Percentiles rank a stretch among this genome's conserved stretches.
Evolutionary conservation across 2,113 vertebrate genomes (phyloP).

Genomic region (Barbus barbus): DNA sequence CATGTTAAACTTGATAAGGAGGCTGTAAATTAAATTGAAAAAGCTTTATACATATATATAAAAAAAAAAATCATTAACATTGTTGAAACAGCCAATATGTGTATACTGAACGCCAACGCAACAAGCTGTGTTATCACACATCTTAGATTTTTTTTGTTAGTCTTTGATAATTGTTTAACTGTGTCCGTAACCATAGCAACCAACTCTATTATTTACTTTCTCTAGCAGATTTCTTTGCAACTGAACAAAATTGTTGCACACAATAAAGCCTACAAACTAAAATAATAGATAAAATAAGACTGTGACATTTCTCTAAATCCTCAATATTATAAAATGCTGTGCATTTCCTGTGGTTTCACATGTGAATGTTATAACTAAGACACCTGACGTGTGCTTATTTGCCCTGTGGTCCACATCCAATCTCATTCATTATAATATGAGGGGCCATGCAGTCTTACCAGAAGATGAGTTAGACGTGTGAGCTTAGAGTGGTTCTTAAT

Average conservation of each 20-base stretch:
- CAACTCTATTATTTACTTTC: background rate
- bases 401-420: background rate
- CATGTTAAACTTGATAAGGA: background rate
- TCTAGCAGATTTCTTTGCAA: background rate
- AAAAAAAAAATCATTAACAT: too few species aligned
- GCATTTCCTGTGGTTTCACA: background rate
- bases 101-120: too few species aligned
- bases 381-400: background rate
- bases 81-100: background rate
- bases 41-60: too few species aligned
- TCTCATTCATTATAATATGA: background rate
- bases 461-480: background rate
- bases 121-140: background rate
- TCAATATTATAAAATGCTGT: background rate
- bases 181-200: constrained; percentile 15
- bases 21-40: background rate
- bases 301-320: background rate
- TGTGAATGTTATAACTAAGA: background rate
- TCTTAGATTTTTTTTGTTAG: background rate
- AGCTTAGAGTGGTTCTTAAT: background rate
- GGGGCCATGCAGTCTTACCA: background rate
- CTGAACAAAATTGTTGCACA: background rate
- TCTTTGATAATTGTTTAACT: background rate
- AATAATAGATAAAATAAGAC: background rate
- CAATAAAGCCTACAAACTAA: background rate